Base-by-base conservation (phyloP, 1,140 invertebrate genomes). In the Trialeurodes vaporariorum region DNA sequence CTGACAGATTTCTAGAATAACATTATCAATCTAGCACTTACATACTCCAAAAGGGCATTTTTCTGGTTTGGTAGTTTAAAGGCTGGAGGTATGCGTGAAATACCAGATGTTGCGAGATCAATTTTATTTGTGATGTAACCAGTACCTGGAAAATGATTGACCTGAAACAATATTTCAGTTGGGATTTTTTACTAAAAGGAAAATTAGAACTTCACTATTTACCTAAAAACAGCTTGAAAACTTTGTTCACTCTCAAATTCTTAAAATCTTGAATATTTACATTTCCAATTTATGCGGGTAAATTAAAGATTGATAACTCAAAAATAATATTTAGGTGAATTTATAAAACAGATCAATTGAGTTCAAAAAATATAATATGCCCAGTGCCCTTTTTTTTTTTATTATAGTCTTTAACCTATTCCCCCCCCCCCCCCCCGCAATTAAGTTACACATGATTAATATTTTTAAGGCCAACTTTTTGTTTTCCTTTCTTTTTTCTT, bases 41-140 rank as follows among this genome's bases (percentile, higher is more conserved):
- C 83, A 79, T 92, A 94, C 65, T 85, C 75, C 2, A 92, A 72
- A 67, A 98, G 87, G 61, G 84, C 79, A 1, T 87, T 77, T 71
- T 86, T 88, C 63, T 94, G 83, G 64, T 84, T 78, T 0, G 96
- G 95, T 64, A 98, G 81, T 76, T 89, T 87, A 77, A 96, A 98
- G 0, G 96, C 92, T 72, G 81, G 83, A 0, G 94, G 95, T 68
- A 97, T 87, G 72, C 88, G 88, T 58, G 85, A 82, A 12, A 91
- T 81, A 12, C 83, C 74, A 0, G 90, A 86, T 1, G 88, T 92
- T 0, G 93, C 92, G 34, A 98, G 80, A 75, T 90, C 90, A 9
- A 94, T 92, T 82, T 98, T 98, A 73, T 94, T 96, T 0, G 94
- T 97, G 61, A 98, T 89, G 73, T 87, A 96, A 0, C 95, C 95